Percentiles rank a stretch among this genome's conserved stretches.
These are phyloP conservation scores for Pyrgilauda ruficollis DNA, from an alignment of 2,113 vertebrate species.

Conservation along the genomic window DNA sequence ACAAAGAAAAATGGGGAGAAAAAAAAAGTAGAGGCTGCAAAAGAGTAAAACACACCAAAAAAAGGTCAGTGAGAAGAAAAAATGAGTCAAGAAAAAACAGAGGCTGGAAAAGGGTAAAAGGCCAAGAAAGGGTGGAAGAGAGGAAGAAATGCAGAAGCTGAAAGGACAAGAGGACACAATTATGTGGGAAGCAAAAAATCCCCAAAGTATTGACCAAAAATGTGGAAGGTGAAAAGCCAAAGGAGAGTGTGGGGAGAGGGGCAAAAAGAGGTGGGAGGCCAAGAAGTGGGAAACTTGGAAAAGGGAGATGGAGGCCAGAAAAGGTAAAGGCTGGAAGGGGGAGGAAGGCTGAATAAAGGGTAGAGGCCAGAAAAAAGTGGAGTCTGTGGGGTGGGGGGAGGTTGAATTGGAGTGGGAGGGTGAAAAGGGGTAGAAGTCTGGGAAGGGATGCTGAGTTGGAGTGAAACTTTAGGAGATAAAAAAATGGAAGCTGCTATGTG, in stretches of 20 bases:
- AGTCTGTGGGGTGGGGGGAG: background rate
- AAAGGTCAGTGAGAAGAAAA: background rate
- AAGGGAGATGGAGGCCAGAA: background rate
- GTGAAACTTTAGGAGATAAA: background rate
- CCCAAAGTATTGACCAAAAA: background rate
- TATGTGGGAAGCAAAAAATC: fast-evolving
- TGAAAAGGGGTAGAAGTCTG: no score
- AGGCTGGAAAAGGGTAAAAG: background rate
- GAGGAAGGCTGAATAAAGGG: background rate
- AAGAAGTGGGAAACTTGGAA: background rate
- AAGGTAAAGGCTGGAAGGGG: background rate
- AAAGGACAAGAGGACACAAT: background rate
- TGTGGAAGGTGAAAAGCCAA: background rate
- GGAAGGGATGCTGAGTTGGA: background rate
- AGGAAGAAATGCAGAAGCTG: background rate
- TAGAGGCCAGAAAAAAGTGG: background rate
- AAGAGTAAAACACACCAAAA: background rate
- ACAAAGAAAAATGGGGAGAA: background rate
- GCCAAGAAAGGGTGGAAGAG: background rate
- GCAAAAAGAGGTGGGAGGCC: background rate
- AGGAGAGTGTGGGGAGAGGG: background rate
- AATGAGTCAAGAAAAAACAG: background rate
- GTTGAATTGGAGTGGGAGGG: no score
- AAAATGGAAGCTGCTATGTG: background rate
- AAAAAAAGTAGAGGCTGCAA: background rate